Evolutionary conservation across 2,888 invertebrate genomes (phyloP), one percentile per base, ranked within the genome.

Genomic region (Ditylenchus weischeri): DNA sequence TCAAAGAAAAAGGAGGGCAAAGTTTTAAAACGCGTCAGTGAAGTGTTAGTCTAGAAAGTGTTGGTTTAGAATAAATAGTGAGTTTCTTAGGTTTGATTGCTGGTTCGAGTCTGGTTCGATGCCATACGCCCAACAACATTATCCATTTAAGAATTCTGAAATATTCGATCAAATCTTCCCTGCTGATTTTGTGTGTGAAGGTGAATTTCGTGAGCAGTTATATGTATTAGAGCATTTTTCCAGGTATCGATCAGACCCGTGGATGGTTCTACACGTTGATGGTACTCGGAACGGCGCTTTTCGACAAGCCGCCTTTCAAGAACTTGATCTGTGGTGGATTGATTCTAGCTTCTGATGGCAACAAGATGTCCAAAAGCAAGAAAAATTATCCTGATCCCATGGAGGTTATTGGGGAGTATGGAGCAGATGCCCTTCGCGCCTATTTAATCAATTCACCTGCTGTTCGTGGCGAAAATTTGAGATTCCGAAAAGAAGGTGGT

Each of bases 91-190:
- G 29, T 99, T 99, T 85, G 98, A 99, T 85, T 99, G 98, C 84
- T 99, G 98, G 98, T 99, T 99, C 85, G 98, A 99, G 84, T 94
- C 94, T 0, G 96, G 98, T 6, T 92, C 93, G 23, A 98, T 98
- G 98, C 98, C 98, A 0, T 98, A 94, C 82, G 96, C 93, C 0
- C 93, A 94, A 84, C 88, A 89, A 77, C 94, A 95, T 85, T 98
- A 91, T 84, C 98, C 98, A 0, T 98, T 98, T 84, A 92, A 95
- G 84, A 90, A 90, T 79, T 88, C 88, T 75, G 68, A 72, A 81
- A 90, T 90, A 66, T 95, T 95, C 84, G 90, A 91, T 72, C 90
- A 90, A 50, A 88, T 88, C 73, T 99, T 98, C 83, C 98, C 98
- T 0, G 98, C 98, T 0, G 93, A 99, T 86, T 99, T 99, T 83